These are phyloP conservation scores for Hanleya hanleyi DNA, from an alignment of 2,888 invertebrate genomes.

Conservation along the genomic window DNA sequence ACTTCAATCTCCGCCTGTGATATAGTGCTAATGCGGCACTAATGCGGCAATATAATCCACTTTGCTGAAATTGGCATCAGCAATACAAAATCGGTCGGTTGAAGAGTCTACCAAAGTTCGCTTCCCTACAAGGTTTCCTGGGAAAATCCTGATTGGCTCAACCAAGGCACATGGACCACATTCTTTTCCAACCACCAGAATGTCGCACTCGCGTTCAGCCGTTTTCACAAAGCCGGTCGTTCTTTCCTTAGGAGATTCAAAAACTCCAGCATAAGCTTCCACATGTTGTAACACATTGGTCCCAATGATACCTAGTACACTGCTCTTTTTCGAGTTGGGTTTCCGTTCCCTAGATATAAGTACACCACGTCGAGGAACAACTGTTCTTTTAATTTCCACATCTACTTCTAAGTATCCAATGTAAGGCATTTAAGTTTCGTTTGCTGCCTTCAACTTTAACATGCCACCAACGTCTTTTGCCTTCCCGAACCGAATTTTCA, in stretches of 20 bases:
- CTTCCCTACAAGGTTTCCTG: neutral
- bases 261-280: conserved; percentile 5
- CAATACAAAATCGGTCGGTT: neutral
- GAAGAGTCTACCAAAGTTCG: neutral
- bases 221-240: too few relatives aligned
- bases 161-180: too few relatives aligned
- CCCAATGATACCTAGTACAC: conserved; percentile 11
- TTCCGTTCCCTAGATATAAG: neutral
- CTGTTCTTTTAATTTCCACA: conserved; percentile 13
- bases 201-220: too few relatives aligned
- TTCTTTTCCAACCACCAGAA: too few relatives aligned
- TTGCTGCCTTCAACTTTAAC: conserved; percentile 12
- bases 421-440: conserved; percentile 21
- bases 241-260: neutral
- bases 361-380: conserved; percentile 14
- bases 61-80: neutral
- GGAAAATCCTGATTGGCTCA: neutral
- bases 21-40: neutral
- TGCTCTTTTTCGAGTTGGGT: conserved; percentile 7
- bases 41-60: neutral
- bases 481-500: neutral
- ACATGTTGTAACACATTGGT: conserved; percentile 12
- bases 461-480: neutral
- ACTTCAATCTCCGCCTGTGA: conserved; percentile 4
- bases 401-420: conserved; percentile 28